A percentile compares a stretch with the other conserved stretches of the same genome.
Conservation (phyloP, 2,888 invertebrate species). For the Cataglyphis cursor region DNA sequence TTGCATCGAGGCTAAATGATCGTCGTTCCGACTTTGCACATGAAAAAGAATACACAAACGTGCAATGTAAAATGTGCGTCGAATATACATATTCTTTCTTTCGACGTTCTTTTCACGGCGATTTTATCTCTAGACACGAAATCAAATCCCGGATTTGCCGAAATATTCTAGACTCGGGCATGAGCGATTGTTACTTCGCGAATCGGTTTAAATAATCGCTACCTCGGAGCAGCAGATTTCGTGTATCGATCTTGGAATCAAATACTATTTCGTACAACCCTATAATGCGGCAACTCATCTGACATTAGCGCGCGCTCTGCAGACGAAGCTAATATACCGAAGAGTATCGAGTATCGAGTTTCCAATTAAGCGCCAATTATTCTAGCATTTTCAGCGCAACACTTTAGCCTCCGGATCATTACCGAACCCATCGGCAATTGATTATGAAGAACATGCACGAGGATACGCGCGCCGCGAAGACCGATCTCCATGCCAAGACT, state of each 20-base stretch:
- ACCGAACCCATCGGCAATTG: conserved; percentile 71
- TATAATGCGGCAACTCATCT: conserved; percentile 15
- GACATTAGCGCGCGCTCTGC: conserved; percentile 31
- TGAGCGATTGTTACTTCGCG: background rate
- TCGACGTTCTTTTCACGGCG: background rate
- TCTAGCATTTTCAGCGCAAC: conserved; percentile 71
- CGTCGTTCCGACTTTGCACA: conserved; percentile 6
- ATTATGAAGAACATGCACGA: conserved; percentile 63
- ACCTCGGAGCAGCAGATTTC: background rate
- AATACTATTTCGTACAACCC: conserved; percentile 5
- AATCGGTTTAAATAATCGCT: background rate
- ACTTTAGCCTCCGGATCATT: conserved; percentile 68
- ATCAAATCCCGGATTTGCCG: background rate
- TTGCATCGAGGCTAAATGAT: conserved; percentile 12
- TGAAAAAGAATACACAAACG: background rate
- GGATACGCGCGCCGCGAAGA: background rate
- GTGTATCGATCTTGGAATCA: background rate
- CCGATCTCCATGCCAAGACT: conserved; percentile 4
- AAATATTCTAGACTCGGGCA: background rate
- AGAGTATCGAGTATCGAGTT: conserved; percentile 75
- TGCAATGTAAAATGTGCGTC: background rate
- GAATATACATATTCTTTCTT: background rate
- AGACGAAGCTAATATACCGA: conserved; percentile 73
- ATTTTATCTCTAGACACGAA: background rate
- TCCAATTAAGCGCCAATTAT: conserved; percentile 80